These are phyloP conservation scores for Watsonalla binaria DNA, from an alignment of 2,888 invertebrate genomes.

Conservation along the genomic window DNA sequence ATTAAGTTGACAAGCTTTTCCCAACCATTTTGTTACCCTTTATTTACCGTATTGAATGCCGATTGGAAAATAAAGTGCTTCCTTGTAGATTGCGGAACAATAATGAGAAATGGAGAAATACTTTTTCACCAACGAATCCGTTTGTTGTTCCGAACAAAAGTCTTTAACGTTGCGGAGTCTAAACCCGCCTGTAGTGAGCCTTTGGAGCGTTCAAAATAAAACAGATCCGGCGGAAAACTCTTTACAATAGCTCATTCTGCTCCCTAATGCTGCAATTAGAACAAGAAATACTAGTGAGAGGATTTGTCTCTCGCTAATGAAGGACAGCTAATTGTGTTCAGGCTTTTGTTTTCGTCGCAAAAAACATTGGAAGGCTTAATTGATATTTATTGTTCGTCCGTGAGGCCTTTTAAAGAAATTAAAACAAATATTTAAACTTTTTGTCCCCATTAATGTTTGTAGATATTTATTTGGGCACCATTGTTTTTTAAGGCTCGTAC, in stretches of 20 bases:
- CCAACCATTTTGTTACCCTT: too few species aligned
- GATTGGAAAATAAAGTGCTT: not conserved
- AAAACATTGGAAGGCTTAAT: constrained; percentile 45
- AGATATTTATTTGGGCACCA: constrained; percentile 17
- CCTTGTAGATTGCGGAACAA: not conserved
- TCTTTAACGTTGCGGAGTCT: constrained; percentile 32
- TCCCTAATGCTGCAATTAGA: constrained; percentile 68
- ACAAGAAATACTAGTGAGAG: constrained; percentile 55
- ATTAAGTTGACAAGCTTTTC: too few species aligned
- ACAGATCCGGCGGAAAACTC: constrained; percentile 42
- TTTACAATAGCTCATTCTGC: constrained; percentile 61
- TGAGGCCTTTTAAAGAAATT: constrained; percentile 40
- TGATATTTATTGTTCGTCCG: constrained; percentile 44
- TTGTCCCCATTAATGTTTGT: constrained; percentile 18
- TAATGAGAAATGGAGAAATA: constrained; percentile 21
- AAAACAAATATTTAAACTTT: constrained; percentile 38
- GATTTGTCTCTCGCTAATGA: constrained; percentile 69
- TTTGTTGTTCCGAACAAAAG: constrained; percentile 36
- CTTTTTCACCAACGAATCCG: constrained; percentile 24
- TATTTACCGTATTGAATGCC: not conserved
- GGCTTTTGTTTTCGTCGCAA: constrained; percentile 36
- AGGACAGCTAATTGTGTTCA: constrained; percentile 52
- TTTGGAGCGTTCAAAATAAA: constrained; percentile 55
- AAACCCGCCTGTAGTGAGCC: constrained; percentile 42
- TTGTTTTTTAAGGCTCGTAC: constrained; percentile 19